These are phyloP conservation scores for Chymomyza costata DNA, from an alignment of 1,140 invertebrate genomes.

Conservation along the genomic window DNA sequence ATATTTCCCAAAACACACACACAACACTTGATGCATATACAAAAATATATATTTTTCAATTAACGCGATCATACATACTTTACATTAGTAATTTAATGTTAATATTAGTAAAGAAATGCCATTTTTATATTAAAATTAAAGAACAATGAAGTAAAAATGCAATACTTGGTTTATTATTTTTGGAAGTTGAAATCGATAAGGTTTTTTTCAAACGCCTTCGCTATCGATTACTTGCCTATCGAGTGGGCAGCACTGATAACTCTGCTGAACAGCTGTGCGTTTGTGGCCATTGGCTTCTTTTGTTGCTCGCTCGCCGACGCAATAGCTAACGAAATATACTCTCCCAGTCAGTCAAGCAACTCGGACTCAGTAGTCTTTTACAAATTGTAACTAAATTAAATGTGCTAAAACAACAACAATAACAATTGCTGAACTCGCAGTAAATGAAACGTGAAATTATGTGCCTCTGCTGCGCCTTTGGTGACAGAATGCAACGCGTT, in stretches of 20 bases:
- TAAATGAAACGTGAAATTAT: constrained; percentile 21
- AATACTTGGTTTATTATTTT: constrained; percentile 15
- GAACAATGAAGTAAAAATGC: constrained; percentile 46
- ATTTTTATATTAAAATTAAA: constrained; percentile 70
- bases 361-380: constrained; percentile 25
- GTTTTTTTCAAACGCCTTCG: neutral
- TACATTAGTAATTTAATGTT: constrained; percentile 71
- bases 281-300: too few relatives aligned
- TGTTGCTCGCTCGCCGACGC: too few relatives aligned
- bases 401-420: too few relatives aligned
- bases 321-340: too few relatives aligned
- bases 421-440: constrained; percentile 15
- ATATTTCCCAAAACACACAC: constrained; percentile 45
- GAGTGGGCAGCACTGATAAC: too few relatives aligned
- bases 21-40: constrained; percentile 47
- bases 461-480: too few relatives aligned
- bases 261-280: constrained; percentile 4
- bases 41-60: constrained; percentile 62
- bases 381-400: constrained; percentile 27
- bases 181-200: constrained; percentile 26
- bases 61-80: constrained; percentile 67
- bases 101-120: constrained; percentile 73
- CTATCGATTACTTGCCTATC: too few relatives aligned
- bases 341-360: constrained; percentile 3
- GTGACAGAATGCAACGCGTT: too few relatives aligned